These are phyloP conservation scores for Psittacus erithacus DNA, from an alignment of 2,113 vertebrate species.

Conservation along the genomic window DNA sequence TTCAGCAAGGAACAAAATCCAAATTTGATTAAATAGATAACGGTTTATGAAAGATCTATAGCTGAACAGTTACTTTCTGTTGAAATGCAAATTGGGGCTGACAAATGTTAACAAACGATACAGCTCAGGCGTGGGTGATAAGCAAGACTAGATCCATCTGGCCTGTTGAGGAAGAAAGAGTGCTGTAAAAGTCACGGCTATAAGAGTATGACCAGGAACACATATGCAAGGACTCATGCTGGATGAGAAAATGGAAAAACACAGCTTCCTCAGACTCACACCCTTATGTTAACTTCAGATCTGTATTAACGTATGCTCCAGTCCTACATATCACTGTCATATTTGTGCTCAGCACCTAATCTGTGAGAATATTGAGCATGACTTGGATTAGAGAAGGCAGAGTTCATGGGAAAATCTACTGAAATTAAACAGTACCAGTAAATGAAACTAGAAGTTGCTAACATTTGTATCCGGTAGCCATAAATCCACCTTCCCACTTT, in stretches of 20 bases:
- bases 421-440: not conserved
- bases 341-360: not conserved
- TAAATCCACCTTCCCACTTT: not conserved
- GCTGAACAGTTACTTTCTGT: not conserved
- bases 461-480: not conserved
- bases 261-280: not conserved
- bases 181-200: not conserved
- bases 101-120: not conserved
- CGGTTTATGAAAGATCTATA: not conserved
- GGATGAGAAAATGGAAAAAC: not conserved
- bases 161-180: conserved; percentile 2
- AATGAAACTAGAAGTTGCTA: not conserved
- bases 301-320: not conserved
- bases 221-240: not conserved
- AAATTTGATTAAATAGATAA: not conserved
- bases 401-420: not conserved
- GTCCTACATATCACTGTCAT: not conserved
- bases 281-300: not conserved
- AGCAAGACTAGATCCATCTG: conserved; percentile 24
- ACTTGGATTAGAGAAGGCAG: not conserved
- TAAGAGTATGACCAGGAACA: not conserved
- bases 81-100: not conserved
- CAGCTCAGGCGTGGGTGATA: not conserved
- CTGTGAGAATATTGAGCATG: rapidly evolving
- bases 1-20: not conserved